Conservation (phyloP, 2,888 invertebrate species). For the Polydesmus complanatus region DNA sequence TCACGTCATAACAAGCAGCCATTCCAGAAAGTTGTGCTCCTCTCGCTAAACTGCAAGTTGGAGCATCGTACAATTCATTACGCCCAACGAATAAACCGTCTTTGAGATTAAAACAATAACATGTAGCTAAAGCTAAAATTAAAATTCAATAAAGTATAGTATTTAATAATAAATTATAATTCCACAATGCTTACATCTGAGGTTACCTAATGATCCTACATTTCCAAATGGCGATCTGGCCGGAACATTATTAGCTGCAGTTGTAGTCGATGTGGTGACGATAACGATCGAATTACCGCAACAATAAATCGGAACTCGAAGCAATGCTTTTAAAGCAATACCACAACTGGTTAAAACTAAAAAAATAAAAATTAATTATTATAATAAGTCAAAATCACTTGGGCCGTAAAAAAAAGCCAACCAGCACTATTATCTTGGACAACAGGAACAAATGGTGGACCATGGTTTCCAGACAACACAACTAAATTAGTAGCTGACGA, state of each 20-base stretch:
- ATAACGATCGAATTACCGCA: slow-evolving; percentile 29
- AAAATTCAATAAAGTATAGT: slow-evolving; percentile 9
- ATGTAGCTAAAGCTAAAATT: slow-evolving; percentile 28
- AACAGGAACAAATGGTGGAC: background rate
- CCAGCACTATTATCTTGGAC: slow-evolving; percentile 1
- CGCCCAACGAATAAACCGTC: slow-evolving; percentile 29
- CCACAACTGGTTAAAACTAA: slow-evolving; percentile 27
- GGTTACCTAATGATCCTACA: slow-evolving; percentile 19
- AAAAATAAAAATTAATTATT: slow-evolving; percentile 9
- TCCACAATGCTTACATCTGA: slow-evolving; percentile 26
- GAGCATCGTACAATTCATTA: slow-evolving; percentile 30
- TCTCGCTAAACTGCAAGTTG: slow-evolving; percentile 28
- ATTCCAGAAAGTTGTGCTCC: slow-evolving; percentile 26
- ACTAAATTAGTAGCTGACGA: slow-evolving; percentile 28
- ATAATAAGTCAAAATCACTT: background rate
- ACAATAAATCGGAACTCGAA: slow-evolving; percentile 27
- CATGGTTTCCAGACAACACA: slow-evolving; percentile 26
- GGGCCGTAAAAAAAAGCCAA: background rate
- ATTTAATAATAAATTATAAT: background rate
- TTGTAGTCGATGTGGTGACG: slow-evolving; percentile 25
- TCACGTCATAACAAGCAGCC: slow-evolving; percentile 31
- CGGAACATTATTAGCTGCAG: slow-evolving; percentile 23
- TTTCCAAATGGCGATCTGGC: slow-evolving; percentile 30
- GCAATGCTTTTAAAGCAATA: slow-evolving; percentile 26
- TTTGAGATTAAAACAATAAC: slow-evolving; percentile 28